A percentile compares a stretch with the other conserved stretches of the same genome.
phyloP scores from a whole-genome alignment of 2,888 invertebrate species.

The Bellardia pandia region DNA sequence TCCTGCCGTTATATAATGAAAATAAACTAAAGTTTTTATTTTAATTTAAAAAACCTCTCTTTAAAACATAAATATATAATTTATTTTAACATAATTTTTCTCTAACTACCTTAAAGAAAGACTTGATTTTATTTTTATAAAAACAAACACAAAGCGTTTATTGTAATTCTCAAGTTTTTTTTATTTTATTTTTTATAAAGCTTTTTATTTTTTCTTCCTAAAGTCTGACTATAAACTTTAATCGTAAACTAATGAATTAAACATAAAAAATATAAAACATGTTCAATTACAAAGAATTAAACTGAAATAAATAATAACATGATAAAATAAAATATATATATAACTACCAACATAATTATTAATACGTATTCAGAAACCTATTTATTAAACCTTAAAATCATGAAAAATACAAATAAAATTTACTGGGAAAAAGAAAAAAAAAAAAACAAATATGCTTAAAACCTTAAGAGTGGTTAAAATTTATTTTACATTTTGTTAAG shows the following conservation, averaged over 20 bases:
- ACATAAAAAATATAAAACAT: conserved; percentile 10
- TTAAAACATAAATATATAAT: background rate
- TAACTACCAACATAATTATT: conserved; percentile 7
- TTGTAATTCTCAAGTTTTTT: conserved; percentile 35
- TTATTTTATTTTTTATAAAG: conserved; percentile 48
- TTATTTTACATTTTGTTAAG: background rate
- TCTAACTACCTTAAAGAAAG: conserved; percentile 46
- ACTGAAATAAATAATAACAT: background rate
- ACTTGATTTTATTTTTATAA: conserved; percentile 23
- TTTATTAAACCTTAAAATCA: conserved; percentile 6
- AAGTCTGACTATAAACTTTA: conserved; percentile 65
- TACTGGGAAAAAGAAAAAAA: background rate
- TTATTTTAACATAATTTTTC: background rate
- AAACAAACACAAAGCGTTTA: conserved; percentile 6
- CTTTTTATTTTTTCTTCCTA: conserved; percentile 59
- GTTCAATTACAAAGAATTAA: conserved; percentile 39
- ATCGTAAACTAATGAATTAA: conserved; percentile 35
- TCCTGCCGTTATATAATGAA: conserved; percentile 34
- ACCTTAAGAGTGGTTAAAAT: background rate
- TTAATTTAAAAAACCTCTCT: background rate
- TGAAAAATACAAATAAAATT: background rate
- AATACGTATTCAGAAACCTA: conserved; percentile 15
- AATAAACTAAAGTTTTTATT: background rate
- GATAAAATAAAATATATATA: conserved; percentile 15
- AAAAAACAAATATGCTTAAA: background rate